Conservation (phyloP, 2,113 vertebrate species). For the Cyanistes caeruleus region DNA sequence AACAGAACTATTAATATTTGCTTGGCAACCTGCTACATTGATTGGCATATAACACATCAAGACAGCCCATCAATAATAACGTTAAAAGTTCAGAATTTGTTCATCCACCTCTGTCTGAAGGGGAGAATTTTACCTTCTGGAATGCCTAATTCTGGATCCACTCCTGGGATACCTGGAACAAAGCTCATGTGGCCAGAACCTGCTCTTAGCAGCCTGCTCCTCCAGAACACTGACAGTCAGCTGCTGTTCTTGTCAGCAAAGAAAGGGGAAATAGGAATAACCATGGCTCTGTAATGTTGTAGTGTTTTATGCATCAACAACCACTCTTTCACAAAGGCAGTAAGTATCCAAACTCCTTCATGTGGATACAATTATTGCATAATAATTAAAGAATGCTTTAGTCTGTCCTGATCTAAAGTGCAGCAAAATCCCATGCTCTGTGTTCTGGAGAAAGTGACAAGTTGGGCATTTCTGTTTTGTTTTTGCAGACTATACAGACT, state of each 20-base stretch:
- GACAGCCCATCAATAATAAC: not conserved
- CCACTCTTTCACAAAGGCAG: not conserved
- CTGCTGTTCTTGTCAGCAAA: not conserved
- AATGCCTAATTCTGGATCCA: not conserved
- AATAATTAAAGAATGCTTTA: not conserved
- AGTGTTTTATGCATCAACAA: not conserved
- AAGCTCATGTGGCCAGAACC: not conserved
- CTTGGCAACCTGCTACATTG: not conserved
- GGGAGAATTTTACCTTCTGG: not conserved
- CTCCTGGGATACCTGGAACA: not conserved
- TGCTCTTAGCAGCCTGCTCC: not conserved
- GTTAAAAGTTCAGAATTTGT: not conserved
- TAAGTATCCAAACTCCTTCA: not conserved
- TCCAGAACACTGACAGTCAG: not conserved
- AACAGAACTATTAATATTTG: not conserved
- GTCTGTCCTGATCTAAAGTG: not conserved
- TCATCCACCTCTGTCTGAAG: not conserved
- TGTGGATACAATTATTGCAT: not conserved
- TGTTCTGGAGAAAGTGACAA: not conserved
- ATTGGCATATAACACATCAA: not conserved
- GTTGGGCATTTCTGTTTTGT: not conserved
- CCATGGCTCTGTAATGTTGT: not conserved
- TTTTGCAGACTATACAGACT: not conserved
- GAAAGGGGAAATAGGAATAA: not conserved
- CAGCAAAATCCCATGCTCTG: not conserved